Conservation (phyloP, 2,797 vertebrate genomes). For the Anabas testudineus region DNA sequence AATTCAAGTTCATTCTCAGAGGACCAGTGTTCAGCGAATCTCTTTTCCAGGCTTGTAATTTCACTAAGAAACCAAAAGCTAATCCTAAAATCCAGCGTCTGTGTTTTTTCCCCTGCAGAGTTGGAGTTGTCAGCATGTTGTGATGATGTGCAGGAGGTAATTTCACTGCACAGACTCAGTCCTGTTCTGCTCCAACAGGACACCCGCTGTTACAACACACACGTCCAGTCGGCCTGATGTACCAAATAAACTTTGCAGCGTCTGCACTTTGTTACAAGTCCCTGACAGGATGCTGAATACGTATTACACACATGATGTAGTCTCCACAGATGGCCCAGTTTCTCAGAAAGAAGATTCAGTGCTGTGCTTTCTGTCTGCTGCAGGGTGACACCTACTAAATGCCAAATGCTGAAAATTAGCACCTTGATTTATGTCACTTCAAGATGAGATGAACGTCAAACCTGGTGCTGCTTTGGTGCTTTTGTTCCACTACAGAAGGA, state of each 20-base stretch:
- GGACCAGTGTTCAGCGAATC: not conserved
- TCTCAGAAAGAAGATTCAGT: constrained; percentile 23
- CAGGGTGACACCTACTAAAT: constrained; percentile 23
- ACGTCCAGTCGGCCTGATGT: constrained; percentile 43
- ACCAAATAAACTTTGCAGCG: constrained; percentile 52
- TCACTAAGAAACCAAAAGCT: not conserved
- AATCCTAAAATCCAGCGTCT: not conserved
- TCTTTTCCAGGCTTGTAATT: not conserved
- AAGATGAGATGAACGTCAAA: not conserved
- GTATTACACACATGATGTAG: constrained; percentile 48
- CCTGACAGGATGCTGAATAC: constrained; percentile 72
- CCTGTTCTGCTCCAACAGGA: constrained; percentile 45
- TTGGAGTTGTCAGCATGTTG: constrained; percentile 28
- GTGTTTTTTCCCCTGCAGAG: constrained; percentile 13
- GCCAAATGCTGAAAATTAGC: constrained; percentile 16
- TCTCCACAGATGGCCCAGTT: constrained; percentile 65
- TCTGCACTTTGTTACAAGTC: constrained; percentile 52
- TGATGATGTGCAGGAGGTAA: constrained; percentile 20
- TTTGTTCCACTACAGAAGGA: not conserved
- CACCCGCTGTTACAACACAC: constrained; percentile 45
- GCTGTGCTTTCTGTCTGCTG: constrained; percentile 25
- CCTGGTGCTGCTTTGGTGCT: not conserved
- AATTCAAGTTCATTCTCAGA: not conserved
- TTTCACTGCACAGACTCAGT: constrained; percentile 17
- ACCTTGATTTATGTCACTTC: not conserved